Conservation (phyloP, 1,140 invertebrate genomes). For the Anagrus nilaparvatae region DNA sequence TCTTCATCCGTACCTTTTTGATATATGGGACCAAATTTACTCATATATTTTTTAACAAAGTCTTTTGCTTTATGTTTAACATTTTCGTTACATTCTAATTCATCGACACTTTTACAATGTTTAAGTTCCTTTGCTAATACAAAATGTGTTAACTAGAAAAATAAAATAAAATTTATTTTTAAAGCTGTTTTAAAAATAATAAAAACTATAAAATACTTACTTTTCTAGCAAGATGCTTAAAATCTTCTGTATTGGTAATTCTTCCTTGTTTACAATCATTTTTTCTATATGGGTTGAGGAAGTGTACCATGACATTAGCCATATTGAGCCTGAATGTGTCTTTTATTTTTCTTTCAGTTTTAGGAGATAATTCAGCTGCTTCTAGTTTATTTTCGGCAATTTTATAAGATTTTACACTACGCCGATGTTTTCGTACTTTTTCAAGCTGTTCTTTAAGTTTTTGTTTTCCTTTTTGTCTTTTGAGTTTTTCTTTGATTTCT, state of each 20-base stretch:
- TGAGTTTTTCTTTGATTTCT: constrained; percentile 68
- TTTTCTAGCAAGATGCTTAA: constrained; percentile 92
- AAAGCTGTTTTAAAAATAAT: constrained; percentile 3
- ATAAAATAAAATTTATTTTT: constrained; percentile 14
- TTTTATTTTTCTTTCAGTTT: constrained; percentile 59
- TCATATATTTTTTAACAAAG: constrained; percentile 94
- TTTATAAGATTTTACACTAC: constrained; percentile 34
- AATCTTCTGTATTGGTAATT: constrained; percentile 85
- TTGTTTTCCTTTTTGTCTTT: constrained; percentile 54
- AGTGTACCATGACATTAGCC: constrained; percentile 80
- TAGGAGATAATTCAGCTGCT: constrained; percentile 28
- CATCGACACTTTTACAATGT: constrained; percentile 79
- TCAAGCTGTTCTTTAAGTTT: constrained; percentile 39
- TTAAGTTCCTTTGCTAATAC: constrained; percentile 94
- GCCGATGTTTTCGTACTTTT: constrained; percentile 35
- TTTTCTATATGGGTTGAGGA: constrained; percentile 82
- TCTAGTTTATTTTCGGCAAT: constrained; percentile 31
- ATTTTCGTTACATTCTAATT: constrained; percentile 81
- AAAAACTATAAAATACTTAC: constrained; percentile 43
- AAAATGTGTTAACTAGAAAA: constrained; percentile 82
- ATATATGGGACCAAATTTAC: constrained; percentile 73
- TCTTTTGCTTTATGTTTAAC: constrained; percentile 89
- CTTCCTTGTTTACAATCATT: constrained; percentile 72
- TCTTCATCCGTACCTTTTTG: constrained; percentile 50
- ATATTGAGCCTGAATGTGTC: constrained; percentile 82